phyloP scores from a whole-genome alignment of 37 sponge, comb jelly and placozoan species.

The Beroe ovata region DNA sequence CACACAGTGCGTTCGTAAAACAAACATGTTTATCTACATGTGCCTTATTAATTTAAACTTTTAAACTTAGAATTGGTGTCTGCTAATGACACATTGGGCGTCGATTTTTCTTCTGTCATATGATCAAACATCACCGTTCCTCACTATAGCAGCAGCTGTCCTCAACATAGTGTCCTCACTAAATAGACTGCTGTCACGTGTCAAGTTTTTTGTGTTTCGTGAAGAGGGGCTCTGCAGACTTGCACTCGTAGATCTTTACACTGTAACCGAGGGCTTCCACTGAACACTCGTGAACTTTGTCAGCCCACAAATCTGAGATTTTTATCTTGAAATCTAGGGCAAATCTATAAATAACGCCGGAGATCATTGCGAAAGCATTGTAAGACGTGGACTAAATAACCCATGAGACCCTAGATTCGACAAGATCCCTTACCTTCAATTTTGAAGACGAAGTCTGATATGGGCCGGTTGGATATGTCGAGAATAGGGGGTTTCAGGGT shows the following conservation, averaged over 20 bases:
- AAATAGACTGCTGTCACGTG: neutral
- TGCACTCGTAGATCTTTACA: slow-evolving; percentile 52
- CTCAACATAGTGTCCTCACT: no score
- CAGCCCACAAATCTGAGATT: slow-evolving; percentile 56
- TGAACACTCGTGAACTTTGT: slow-evolving; percentile 6
- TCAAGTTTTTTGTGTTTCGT: neutral
- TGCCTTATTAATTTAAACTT: no score
- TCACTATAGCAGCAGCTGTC: no score
- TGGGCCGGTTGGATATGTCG: slow-evolving; percentile 34
- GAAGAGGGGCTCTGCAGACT: slow-evolving; percentile 58
- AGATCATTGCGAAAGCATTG: no score
- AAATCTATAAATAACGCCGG: neutral
- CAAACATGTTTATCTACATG: no score
- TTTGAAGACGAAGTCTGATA: slow-evolving; percentile 60
- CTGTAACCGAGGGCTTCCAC: slow-evolving; percentile 35
- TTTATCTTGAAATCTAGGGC: slow-evolving; percentile 5
- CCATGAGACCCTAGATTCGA: no score
- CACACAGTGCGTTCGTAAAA: no score
- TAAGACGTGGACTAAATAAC: no score
- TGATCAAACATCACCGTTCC: no score
- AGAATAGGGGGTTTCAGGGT: slow-evolving; percentile 22
- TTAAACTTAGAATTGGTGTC: no score
- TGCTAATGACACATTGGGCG: no score
- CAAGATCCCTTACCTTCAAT: slow-evolving; percentile 59
- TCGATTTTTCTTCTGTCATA: no score